Evolutionary conservation across 2,888 invertebrate genomes (phyloP).

Genomic region (Sinodicranocentrus sp.): DNA sequence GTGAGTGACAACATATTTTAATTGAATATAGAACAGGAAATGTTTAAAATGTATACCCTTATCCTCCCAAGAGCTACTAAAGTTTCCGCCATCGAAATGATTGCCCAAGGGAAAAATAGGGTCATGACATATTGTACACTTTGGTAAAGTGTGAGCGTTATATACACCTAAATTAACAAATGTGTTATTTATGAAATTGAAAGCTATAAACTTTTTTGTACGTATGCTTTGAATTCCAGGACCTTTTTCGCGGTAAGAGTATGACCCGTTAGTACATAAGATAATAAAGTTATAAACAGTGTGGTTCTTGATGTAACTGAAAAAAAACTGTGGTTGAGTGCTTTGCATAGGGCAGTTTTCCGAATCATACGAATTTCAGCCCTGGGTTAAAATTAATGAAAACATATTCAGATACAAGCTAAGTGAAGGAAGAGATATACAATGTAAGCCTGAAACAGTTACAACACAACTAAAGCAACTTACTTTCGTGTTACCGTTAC

Average conservation of each 20-base stretch:
- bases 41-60: neutral
- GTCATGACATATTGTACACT: neutral
- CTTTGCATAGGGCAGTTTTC: conserved; percentile 83
- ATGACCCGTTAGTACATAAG: conserved; percentile 85
- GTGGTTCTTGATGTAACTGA: conserved; percentile 88
- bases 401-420: too few relatives aligned
- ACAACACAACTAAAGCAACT: too few relatives aligned
- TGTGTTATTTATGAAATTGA: neutral
- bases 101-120: conserved; percentile 88
- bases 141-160: conserved; percentile 3
- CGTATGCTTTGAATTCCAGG: conserved; percentile 60
- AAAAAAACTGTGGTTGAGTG: conserved; percentile 84
- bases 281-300: conserved; percentile 88
- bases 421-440: too few relatives aligned
- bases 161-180: conserved; percentile 2
- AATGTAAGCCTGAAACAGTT: too few relatives aligned
- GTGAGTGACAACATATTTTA: neutral
- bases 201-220: neutral
- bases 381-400: conserved; percentile 78
- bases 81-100: conserved; percentile 89
- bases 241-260: conserved; percentile 85
- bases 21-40: neutral
- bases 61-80: conserved; percentile 85
- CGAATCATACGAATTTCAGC: conserved; percentile 85
- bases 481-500: conserved; percentile 24